Evolutionary conservation across 2,888 invertebrate species (phyloP), one percentile per base, ranked within the genome.

Genomic region (Steinernema carpocapsae): DNA sequence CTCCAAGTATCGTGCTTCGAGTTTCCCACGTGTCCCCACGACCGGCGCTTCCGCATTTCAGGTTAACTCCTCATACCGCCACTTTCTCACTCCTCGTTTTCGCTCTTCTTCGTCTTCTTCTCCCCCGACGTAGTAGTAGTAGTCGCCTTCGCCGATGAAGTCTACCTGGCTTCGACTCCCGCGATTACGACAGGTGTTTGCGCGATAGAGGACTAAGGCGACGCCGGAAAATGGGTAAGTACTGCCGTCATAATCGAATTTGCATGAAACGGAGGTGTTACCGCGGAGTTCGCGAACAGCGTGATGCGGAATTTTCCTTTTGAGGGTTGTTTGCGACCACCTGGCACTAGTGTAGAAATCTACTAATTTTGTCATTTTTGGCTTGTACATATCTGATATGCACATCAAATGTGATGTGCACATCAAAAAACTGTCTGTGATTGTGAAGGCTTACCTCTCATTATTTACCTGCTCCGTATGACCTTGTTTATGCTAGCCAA

Each of bases 211-310:
- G 48, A 48, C 48, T 3, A 48, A 17, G 48, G 19, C 48, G 48
- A 48, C 48, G 56, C 6, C 26, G 26, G 24, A 64, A 64, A 32
- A 64, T 64, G 64, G 64, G 64, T 64, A 32, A 64, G 64, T 64
- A 29, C 2, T 7, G 64, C 17, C 29, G 14, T 64, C 17, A 64
- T 64, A 64, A 64, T 64, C 32, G 64, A 29, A 64, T 64, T 32
- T 56, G 10, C 37, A 37, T 37, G 37, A 6, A 37, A 37, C 10
- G 3, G 3, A 10, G 37, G 3, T 37, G 37, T 37, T 37, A 10
- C 37, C 37, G 37, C 37, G 37, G 37, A 37, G 4, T 6, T 37
- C 37, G 37, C 10, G 37, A 37, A 37, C 37, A 37, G 37, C 3
- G 37, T 37, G 37, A 37, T 37, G 3, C 10, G 37, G 37, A 37